Evolutionary conservation across 2,888 invertebrate genomes (phyloP).

Genomic region (Oxystoma pomonae): DNA sequence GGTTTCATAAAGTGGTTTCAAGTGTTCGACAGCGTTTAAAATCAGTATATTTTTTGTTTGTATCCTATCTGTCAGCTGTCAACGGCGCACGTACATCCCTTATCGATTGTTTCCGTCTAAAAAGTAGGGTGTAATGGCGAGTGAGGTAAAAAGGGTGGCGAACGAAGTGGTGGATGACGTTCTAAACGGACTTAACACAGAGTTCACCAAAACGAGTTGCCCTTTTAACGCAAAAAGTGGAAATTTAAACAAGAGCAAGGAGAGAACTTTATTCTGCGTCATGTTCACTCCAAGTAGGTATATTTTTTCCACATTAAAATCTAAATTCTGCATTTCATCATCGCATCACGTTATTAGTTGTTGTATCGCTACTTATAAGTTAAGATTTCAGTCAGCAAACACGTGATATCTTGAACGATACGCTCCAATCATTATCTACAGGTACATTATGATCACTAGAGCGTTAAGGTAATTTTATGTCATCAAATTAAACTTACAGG

Average conservation of each 20-base stretch:
- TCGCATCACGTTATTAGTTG: no score
- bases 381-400: background rate
- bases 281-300: slow-evolving; percentile 52
- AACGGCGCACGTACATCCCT: slow-evolving; percentile 4
- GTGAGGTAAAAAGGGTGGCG: slow-evolving; percentile 35
- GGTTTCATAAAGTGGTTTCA: background rate
- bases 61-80: background rate
- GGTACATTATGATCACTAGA: background rate
- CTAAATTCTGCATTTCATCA: no score
- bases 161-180: slow-evolving; percentile 44
- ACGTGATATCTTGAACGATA: background rate
- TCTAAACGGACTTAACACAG: slow-evolving; percentile 39
- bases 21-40: background rate
- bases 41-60: background rate
- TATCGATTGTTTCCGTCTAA: slow-evolving; percentile 6
- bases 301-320: slow-evolving; percentile 8
- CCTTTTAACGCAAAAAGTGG: slow-evolving; percentile 1
- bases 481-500: background rate
- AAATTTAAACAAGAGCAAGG: slow-evolving; percentile 16
- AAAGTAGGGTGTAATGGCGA: slow-evolving; percentile 26
- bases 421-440: background rate
- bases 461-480: background rate
- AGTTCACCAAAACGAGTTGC: slow-evolving; percentile 30
- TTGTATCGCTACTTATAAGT: no score
- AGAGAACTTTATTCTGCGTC: slow-evolving; percentile 50